Base-by-base conservation (phyloP, 2,888 invertebrate species). In the Drosophila trichaetosa region DNA sequence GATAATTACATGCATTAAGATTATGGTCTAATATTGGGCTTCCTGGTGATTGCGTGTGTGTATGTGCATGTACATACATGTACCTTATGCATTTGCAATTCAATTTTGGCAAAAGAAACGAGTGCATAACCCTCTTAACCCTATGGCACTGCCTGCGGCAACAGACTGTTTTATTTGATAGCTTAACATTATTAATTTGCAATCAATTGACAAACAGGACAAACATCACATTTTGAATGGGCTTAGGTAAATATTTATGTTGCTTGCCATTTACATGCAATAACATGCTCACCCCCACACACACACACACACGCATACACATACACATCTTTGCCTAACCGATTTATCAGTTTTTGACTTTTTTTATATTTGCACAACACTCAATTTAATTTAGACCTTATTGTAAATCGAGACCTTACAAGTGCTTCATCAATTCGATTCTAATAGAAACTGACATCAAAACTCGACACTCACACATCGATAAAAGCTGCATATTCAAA, bases 1-100 rank as follows among this genome's bases (percentile, higher is more conserved):
- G 49, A 81, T 81, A 82, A 87, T 87, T 81, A 84, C 72, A 82
- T 87, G 82, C 69, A 81, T 73, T 66, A 36, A 58, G 69, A 69
- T 83, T 71, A 71, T 38, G 54, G 53, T 54, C 63, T 58, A 73
- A 80, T 73, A 64, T 63, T 29, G 34, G 16, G 16, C 16, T 24
- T 46, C 21, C 21, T 46, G 6, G 21, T 46, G 7, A 16, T 4
- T 69, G 58, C 59, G 65, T 56, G 38, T 63, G 56, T 40, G n/a
- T 40, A 2, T 40, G n/a, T 42, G 42, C 6, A 6, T 42, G 38
- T n/a, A n/a, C n/a, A n/a, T n/a, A 4, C 40, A 40, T 16, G 13
- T 46, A 31, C 21, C 10, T 38, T 38, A 21, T 69, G 51, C 53
- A 54, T 24, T 60, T 52, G 33, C 40, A 53, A 49, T 63, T 70